A percentile compares a stretch with the other conserved stretches of the same genome.
Evolutionary conservation across 2,888 invertebrate species (phyloP).

Genomic region (Dicycla oo): DNA sequence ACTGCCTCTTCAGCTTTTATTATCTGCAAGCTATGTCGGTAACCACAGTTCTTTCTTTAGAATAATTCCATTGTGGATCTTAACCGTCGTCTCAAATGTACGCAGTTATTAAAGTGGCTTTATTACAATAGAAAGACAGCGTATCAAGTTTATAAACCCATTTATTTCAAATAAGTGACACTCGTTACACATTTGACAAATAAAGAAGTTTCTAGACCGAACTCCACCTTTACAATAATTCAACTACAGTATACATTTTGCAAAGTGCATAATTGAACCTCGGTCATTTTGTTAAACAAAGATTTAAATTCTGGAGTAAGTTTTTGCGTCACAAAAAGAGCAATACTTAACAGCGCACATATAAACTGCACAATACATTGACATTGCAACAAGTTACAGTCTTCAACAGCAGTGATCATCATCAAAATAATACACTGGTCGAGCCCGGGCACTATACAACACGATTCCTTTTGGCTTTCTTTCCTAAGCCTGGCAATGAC

Average conservation of each 20-base stretch:
- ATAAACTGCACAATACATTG: not conserved
- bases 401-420: not conserved
- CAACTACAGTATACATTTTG: constrained; percentile 28
- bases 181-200: constrained; percentile 30
- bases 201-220: constrained; percentile 13
- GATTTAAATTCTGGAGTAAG: not conserved
- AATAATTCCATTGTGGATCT: not conserved
- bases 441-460: not conserved
- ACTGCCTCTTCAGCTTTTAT: too few relatives aligned
- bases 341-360: not conserved
- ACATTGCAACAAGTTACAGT: not conserved
- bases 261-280: constrained; percentile 24
- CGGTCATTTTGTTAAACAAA: not conserved
- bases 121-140: not conserved
- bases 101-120: not conserved
- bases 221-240: constrained; percentile 9
- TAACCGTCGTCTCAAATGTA: not conserved
- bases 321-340: not conserved
- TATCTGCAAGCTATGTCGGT: not conserved
- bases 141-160: constrained; percentile 14
- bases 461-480: not conserved
- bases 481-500: not conserved
- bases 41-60: not conserved
- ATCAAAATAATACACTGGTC: not conserved
- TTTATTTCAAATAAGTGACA: constrained; percentile 51